Percentiles rank a stretch among this genome's conserved stretches.
These are phyloP conservation scores for Lasioglossum marginatum DNA, from an alignment of 2,888 invertebrate species.

Conservation along the genomic window DNA sequence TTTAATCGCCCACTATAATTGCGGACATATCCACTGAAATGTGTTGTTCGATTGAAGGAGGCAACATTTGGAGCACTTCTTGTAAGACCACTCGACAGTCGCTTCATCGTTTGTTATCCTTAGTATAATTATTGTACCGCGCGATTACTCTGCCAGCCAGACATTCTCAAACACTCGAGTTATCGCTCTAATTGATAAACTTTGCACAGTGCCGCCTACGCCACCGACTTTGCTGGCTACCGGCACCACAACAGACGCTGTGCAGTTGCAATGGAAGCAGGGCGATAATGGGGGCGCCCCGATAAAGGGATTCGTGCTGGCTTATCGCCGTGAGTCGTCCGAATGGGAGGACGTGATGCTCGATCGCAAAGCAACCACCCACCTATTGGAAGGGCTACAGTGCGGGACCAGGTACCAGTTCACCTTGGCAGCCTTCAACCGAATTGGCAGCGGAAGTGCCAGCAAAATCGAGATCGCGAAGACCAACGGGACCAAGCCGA, in stretches of 20 bases:
- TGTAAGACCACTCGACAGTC: neutral
- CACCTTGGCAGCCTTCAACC: conserved; percentile 83
- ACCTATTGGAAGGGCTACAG: conserved; percentile 81
- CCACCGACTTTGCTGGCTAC: conserved; percentile 85
- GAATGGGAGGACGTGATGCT: conserved; percentile 86
- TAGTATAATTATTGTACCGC: neutral
- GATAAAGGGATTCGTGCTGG: conserved; percentile 85
- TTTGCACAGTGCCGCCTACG: conserved; percentile 86
- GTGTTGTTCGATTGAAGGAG: neutral
- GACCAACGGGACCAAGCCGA: conserved; percentile 83
- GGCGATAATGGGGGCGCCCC: conserved; percentile 86
- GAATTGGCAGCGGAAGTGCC: conserved; percentile 84
- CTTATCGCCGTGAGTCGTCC: conserved; percentile 85
- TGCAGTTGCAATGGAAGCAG: conserved; percentile 86
- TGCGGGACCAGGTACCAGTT: conserved; percentile 84
- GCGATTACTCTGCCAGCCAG: conserved; percentile 21
- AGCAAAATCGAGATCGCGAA: conserved; percentile 82
- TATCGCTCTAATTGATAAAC: conserved; percentile 77
- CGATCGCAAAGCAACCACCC: conserved; percentile 84
- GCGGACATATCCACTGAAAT: too few species aligned
- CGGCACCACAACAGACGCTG: conserved; percentile 85
- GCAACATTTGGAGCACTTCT: neutral
- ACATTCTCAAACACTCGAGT: conserved; percentile 13
- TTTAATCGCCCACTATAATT: too few species aligned
- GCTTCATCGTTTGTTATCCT: neutral